Conservation (phyloP, 2,113 vertebrate species). For the Tragelaphus strepsiceros region DNA sequence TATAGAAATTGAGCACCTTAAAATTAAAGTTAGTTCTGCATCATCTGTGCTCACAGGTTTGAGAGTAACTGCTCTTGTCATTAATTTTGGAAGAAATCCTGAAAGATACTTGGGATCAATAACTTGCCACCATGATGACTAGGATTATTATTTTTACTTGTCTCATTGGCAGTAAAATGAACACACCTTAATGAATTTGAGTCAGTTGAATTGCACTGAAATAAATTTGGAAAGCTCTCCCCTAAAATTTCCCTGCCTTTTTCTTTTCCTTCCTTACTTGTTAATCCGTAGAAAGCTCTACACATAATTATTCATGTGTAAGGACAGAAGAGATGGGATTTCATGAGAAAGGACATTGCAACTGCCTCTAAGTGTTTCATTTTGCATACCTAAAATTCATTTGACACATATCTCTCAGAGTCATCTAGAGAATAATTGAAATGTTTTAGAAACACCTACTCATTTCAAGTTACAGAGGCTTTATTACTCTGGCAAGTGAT, state of each 20-base stretch:
- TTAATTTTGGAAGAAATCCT: neutral
- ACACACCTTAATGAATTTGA: neutral
- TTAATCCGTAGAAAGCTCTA: neutral
- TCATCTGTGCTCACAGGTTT: neutral
- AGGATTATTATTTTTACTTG: neutral
- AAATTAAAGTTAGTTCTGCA: neutral
- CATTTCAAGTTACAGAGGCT: constrained; percentile 42
- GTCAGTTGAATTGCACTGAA: neutral
- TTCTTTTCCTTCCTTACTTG: neutral
- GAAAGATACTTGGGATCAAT: neutral
- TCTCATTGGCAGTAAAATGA: neutral
- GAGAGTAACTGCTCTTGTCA: neutral
- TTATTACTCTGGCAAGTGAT: constrained; percentile 1
- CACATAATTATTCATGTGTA: constrained; percentile 41
- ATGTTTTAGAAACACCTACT: constrained; percentile 9
- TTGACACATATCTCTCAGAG: neutral
- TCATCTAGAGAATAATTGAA: constrained; percentile 37
- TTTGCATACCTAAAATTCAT: constrained; percentile 5
- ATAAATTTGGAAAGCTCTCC: neutral
- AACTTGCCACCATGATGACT: neutral
- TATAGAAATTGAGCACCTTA: neutral
- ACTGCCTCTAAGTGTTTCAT: neutral
- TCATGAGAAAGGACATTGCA: neutral
- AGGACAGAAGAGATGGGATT: neutral
- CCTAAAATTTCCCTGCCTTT: neutral